Evolutionary conservation across 2,113 vertebrate genomes (phyloP).

Genomic region (Kryptolebias marmoratus): DNA sequence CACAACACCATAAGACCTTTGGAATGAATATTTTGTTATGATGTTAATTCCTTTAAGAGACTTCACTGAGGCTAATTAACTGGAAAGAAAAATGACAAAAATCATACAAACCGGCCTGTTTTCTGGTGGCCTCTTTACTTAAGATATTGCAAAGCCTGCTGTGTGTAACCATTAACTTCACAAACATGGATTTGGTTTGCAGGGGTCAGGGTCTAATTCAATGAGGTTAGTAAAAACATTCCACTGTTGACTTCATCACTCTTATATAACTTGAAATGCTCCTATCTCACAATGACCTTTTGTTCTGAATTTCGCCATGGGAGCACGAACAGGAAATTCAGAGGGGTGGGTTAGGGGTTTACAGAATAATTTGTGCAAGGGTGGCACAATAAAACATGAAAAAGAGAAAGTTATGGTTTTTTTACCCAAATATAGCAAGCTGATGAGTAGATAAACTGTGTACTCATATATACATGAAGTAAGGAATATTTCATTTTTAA

Average conservation of each 20-base stretch:
- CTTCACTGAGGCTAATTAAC: conserved; percentile 3
- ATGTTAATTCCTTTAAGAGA: conserved; percentile 11
- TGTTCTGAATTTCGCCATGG: conserved; percentile 37
- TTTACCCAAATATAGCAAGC: not conserved
- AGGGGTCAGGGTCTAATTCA: conserved; percentile 40
- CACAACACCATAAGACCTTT: conserved; percentile 10
- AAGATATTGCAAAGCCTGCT: not conserved
- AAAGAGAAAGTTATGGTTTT: conserved; percentile 5
- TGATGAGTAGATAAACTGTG: not conserved
- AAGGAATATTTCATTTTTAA: not conserved
- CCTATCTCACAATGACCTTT: conserved; percentile 53
- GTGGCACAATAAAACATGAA: conserved; percentile 18
- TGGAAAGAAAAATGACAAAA: not conserved
- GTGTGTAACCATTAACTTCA: conserved; percentile 12
- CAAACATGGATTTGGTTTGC: conserved; percentile 34
- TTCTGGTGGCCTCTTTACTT: conserved; percentile 1
- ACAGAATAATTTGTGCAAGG: conserved; percentile 40
- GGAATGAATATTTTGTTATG: not conserved
- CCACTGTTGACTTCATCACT: conserved; percentile 28
- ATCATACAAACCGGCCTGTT: not conserved
- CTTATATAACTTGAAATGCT: conserved; percentile 53
- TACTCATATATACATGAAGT: not conserved
- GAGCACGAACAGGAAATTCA: not conserved
- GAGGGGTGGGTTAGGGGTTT: not conserved
- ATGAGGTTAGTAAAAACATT: conserved; percentile 43